Conservation (phyloP, 2,113 vertebrate species). For the Nipponia nippon region DNA sequence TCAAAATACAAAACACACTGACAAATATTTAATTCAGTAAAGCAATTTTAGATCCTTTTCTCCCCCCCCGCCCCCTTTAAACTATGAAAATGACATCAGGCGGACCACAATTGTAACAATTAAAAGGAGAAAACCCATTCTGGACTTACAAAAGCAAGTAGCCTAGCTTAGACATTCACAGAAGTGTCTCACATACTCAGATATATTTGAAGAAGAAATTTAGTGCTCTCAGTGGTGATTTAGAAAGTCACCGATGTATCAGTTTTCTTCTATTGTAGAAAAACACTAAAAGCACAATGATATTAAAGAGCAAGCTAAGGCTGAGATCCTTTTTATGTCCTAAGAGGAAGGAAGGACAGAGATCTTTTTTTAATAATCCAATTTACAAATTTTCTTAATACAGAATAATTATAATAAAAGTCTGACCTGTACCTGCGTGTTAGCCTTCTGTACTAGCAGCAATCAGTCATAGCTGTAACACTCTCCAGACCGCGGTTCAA, state of each 20-base stretch:
- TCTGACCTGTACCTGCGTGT: background rate
- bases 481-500: background rate
- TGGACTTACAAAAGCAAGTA: background rate
- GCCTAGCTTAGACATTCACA: background rate
- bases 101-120: background rate
- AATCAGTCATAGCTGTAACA: background rate
- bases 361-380: conserved; percentile 19
- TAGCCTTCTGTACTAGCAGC: background rate
- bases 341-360: conserved; percentile 36
- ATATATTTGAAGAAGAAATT: conserved; percentile 26
- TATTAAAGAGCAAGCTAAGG: conserved; percentile 38
- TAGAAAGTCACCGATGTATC: conserved; percentile 34
- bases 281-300: conserved; percentile 28
- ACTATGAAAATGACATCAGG: background rate
- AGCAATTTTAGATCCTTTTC: background rate
- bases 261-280: conserved; percentile 55
- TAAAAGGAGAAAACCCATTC: background rate
- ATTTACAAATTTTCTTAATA: conserved; percentile 21
- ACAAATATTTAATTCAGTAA: background rate
- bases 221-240: conserved; percentile 9
- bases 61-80: rapidly evolving
- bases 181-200: background rate
- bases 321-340: conserved; percentile 4
- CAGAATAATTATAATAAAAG: background rate
- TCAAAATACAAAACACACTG: background rate